Percentiles rank a stretch among this genome's conserved stretches.
phyloP scores from a whole-genome alignment of 1,140 invertebrate genomes.

The Polyergus mexicanus region DNA sequence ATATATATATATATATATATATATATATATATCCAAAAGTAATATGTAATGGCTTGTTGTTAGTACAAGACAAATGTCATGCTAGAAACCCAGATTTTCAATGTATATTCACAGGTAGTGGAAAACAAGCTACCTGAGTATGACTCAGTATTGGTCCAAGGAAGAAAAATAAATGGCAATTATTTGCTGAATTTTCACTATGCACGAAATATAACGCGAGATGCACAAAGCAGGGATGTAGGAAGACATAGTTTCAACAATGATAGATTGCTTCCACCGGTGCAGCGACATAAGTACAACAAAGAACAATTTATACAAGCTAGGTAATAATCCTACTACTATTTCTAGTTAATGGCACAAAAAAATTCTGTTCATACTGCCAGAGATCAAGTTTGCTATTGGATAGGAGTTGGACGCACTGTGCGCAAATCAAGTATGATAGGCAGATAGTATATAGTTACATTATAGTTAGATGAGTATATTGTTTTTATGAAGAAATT shows the following conservation, averaged over 20 bases:
- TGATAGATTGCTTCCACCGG: conserved; percentile 85
- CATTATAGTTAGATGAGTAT: no score
- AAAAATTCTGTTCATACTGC: no score
- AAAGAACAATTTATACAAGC: conserved; percentile 97
- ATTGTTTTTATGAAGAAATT: no score
- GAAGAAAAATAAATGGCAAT: conserved; percentile 96
- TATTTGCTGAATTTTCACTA: conserved; percentile 96
- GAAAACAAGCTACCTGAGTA: conserved; percentile 89
- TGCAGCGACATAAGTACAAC: conserved; percentile 91
- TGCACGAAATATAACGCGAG: conserved; percentile 86
- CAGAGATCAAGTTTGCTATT: no score
- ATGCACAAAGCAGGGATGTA: conserved; percentile 74
- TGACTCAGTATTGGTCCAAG: conserved; percentile 93
- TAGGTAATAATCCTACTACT: conserved; percentile 89
- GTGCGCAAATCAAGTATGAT: no score
- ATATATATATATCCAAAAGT: no score
- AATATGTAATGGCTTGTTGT: no score
- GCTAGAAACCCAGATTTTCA: no score
- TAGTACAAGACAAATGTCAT: no score
- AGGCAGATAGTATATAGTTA: no score
- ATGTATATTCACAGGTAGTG: conserved; percentile 82
- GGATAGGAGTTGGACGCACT: no score
- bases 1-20: background rate
- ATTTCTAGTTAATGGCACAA: no score
- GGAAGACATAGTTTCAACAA: conserved; percentile 77